Conservation (phyloP, 1,140 invertebrate species). For the Drosophila burlai region DNA sequence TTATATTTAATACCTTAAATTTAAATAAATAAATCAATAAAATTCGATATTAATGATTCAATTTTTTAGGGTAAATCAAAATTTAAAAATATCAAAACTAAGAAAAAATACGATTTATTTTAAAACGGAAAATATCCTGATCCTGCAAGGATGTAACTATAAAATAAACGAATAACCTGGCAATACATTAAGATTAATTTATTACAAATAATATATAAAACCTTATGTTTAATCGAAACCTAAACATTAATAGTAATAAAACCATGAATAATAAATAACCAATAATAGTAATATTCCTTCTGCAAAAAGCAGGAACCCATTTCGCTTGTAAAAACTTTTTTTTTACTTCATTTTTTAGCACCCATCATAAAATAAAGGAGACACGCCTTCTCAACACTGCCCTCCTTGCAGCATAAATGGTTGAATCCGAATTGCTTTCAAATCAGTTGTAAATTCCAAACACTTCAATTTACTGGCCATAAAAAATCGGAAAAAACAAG, state of each 20-base stretch:
- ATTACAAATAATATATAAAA: not conserved
- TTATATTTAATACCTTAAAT: too few relatives aligned
- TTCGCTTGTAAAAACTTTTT: not conserved
- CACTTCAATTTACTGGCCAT: conserved; percentile 59
- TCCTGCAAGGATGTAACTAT: not conserved
- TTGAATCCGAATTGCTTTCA: conserved; percentile 16
- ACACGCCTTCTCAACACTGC: conserved; percentile 3
- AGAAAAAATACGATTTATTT: too few relatives aligned
- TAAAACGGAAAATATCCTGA: too few relatives aligned
- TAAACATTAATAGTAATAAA: not conserved
- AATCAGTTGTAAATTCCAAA: conserved; percentile 34
- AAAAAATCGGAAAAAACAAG: conserved; percentile 10
- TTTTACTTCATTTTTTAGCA: not conserved
- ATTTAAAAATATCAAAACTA: too few relatives aligned
- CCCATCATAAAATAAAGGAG: not conserved
- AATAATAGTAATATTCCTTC: too few relatives aligned
- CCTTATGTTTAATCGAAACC: not conserved
- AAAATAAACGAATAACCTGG: too few relatives aligned
- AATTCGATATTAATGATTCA: too few relatives aligned
- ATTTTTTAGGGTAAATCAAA: too few relatives aligned
- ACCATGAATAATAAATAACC: too few relatives aligned
- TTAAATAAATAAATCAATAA: too few relatives aligned
- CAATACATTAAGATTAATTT: not conserved
- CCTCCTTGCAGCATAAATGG: not conserved
- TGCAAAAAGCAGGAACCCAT: not conserved